A percentile compares a stretch with the other conserved stretches of the same genome.
Conservation (phyloP, 2,797 vertebrate genomes). For the Macropodus opercularis region DNA sequence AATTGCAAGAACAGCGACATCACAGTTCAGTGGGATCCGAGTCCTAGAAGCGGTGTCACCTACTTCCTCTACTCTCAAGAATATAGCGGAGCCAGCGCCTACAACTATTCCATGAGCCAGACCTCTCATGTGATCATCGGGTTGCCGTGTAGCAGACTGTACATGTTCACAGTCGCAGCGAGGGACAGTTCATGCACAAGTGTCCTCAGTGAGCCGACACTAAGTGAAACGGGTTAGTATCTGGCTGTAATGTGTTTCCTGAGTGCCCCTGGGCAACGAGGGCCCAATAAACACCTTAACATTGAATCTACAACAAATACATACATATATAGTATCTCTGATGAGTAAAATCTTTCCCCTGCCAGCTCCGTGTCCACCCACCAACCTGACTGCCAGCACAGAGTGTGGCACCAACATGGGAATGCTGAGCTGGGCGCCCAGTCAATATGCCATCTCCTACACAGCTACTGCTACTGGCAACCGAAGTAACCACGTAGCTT, state of each 20-base stretch:
- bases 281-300: too few species aligned
- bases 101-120: constrained; percentile 40
- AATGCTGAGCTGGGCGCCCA: constrained; percentile 69
- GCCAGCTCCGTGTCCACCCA: constrained; percentile 80
- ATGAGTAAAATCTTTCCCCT: constrained; percentile 4
- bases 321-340: too few species aligned
- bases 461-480: constrained; percentile 56
- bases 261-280: too few species aligned
- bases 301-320: too few species aligned
- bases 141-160: constrained; percentile 68
- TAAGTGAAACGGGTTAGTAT: constrained; percentile 72
- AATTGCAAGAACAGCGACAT: constrained; percentile 73
- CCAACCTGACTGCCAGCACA: constrained; percentile 56
- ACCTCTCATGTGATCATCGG: constrained; percentile 51
- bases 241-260: background rate
- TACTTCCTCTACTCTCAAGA: constrained; percentile 65
- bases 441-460: constrained; percentile 63
- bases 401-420: constrained; percentile 76
- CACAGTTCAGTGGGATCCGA: constrained; percentile 74
- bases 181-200: constrained; percentile 74
- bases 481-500: constrained; percentile 57
- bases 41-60: constrained; percentile 39
- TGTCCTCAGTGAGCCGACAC: constrained; percentile 45
- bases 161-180: constrained; percentile 57
- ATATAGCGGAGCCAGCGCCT: constrained; percentile 11